Base-by-base conservation (phyloP, 1,140 invertebrate genomes). In the Amyelois transitella region DNA sequence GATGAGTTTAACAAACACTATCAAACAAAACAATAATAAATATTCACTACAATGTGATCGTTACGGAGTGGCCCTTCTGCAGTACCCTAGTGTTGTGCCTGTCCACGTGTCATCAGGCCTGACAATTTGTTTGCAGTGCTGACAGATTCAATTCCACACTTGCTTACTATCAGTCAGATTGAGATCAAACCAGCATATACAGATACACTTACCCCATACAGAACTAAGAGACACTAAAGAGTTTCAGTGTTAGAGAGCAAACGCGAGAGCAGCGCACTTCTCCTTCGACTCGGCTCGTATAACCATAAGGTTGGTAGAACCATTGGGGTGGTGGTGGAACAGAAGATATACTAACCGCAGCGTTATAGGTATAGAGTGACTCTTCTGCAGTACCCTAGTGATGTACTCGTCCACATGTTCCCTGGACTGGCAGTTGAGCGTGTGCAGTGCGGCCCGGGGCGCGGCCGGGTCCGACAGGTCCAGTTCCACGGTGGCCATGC, bases 401-500 rank as follows among this genome's bases (percentile, higher is more conserved):
- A 94, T 92, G 70, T 95, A 91, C 44, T 98, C 96, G 20, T 96
- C 92, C 0, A 92, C 88, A 49, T 90, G 88, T 28, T 93, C 92
- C 7, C 81, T 68, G 0, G 72, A 69, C 45, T 81, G 81, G 1
- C 85, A 75, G 58, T 89, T 89, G 1, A 82, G 88, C 51, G 85
- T 78, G 70, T 80, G 92, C 48, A 91, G 82, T 64, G 91, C 75
- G 48, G 90, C 89, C 89, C 86, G 97, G 72, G 79, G 91, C 83
- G 86, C 92, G 91, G 74, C 93, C 0, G 93, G 93, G 69, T 98
- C 96, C 10, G 92, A 91, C 20, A 99, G 81, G 79, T 98, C 94
- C 54, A 99, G 89, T 75, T 98, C 97, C 12, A 95, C 94, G 0
- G 97, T 98, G 0, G 96, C 94, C 91, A 98, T 94, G 56, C 94